Base-by-base conservation (phyloP, 2,888 invertebrate genomes). In the Mythimna lalbum region DNA sequence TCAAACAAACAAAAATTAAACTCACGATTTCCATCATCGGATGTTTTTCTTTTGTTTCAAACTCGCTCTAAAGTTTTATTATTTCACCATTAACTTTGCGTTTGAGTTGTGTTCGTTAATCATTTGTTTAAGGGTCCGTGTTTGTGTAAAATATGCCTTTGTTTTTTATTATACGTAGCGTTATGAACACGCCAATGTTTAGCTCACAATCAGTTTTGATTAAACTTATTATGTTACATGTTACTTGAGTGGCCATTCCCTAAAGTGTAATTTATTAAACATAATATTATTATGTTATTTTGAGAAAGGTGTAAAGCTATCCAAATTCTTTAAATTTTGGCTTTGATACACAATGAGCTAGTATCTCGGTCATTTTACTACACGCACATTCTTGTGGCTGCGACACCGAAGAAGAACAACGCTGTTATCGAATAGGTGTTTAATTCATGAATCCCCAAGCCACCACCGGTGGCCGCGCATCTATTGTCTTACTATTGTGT, bases 1-100 rank as follows among this genome's bases (percentile, higher is more conserved):
- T 70, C 4, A 77, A 78, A 81, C 76, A 77, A 77, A 80, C 78
- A 77, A 77, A 77, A 80, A 81, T 78, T 71, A 62, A 62, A 57
- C 78, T 64, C 43, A 14, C 63, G 65, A 66, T 78, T 77, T 53
- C 53, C 59, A 56, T 47, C 56, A 52, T 47, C 56, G 27, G 55
- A 47, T 81, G 81, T 78, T 78, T 78, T 78, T 77, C 78, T 78
- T 76, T 67, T 69, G 80, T 80, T 81, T 47, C 27, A 10, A 69
- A 70, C 70, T 83, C 76, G 53, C 52, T 49, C 47, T 49, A 47
- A 82, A 80, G 80, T 80, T 80, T 83, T 67, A 83, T 76, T 76
- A 83, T 83, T 80, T 76, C 67, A 70, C 69, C 76, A 76, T 80
- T 67, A 80, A 67, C 70, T 83, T 67, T 14, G 36, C n/a, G 76